phyloP scores from a whole-genome alignment of 2,888 invertebrate genomes.

The Syritta pipiens region DNA sequence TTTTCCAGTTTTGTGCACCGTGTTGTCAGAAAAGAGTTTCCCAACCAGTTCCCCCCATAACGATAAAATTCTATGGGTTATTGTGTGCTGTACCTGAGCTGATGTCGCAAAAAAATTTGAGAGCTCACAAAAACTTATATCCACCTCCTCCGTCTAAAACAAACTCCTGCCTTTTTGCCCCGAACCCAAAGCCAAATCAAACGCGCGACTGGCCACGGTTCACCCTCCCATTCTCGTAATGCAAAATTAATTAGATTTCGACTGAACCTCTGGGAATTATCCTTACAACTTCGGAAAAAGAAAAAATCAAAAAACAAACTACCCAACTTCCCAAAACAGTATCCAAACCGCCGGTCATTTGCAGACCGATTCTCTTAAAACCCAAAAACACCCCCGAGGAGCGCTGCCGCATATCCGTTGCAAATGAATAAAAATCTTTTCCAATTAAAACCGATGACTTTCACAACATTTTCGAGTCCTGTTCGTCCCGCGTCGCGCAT shows the following conservation, averaged over 20 bases:
- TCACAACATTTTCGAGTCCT: slow-evolving; percentile 12
- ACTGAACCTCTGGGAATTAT: background rate
- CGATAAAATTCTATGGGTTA: too few relatives aligned
- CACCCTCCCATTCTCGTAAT: background rate
- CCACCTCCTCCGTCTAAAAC: too few relatives aligned
- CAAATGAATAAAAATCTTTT: slow-evolving; percentile 11
- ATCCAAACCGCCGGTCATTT: background rate
- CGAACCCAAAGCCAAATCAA: too few relatives aligned
- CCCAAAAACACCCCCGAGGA: background rate
- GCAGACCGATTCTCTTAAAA: too few relatives aligned
- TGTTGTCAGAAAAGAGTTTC: too few relatives aligned
- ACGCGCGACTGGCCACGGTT: too few relatives aligned
- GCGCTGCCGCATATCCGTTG: background rate
- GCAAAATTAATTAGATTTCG: background rate
- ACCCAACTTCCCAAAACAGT: background rate
- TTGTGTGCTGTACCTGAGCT: too few relatives aligned
- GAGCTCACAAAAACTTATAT: too few relatives aligned
- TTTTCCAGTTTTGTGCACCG: too few relatives aligned
- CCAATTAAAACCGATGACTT: slow-evolving; percentile 34
- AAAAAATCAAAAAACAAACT: background rate
- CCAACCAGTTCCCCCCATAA: too few relatives aligned
- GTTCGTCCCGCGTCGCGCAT: background rate
- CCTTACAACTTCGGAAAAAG: background rate
- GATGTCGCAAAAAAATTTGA: too few relatives aligned
- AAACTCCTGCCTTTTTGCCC: too few relatives aligned